A percentile compares a stretch with the other conserved stretches of the same genome.
phyloP scores from a whole-genome alignment of 2,797 vertebrate species.

The Natrix natrix region DNA sequence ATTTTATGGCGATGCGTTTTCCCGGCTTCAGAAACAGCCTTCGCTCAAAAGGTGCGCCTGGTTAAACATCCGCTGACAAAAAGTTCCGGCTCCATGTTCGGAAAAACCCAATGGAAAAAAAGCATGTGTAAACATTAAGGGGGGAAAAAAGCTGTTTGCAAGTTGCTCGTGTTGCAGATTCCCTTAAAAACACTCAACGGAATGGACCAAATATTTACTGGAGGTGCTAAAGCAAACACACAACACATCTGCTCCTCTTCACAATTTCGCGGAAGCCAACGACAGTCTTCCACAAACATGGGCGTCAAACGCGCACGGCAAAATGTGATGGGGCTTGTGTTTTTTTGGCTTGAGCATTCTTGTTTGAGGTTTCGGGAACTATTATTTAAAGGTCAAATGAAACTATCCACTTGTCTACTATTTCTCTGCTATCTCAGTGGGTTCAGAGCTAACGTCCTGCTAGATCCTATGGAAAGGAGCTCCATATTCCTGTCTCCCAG shows the following conservation, averaged over 20 bases:
- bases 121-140: not conserved
- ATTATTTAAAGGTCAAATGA: not conserved
- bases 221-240: conserved; percentile 2
- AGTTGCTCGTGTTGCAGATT: not conserved
- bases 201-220: conserved; percentile 27
- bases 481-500: not conserved
- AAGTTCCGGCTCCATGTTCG: not conserved
- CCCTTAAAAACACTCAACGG: not conserved
- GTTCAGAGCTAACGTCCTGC: not conserved
- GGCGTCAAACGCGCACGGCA: not conserved
- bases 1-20: not conserved
- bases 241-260: conserved; percentile 7
- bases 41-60: not conserved
- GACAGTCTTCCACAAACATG: not conserved
- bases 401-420: not conserved
- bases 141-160: not conserved
- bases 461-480: not conserved
- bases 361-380: not conserved
- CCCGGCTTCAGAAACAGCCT: not conserved
- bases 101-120: not conserved
- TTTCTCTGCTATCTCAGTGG: not conserved
- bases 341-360: not conserved
- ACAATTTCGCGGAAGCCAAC: not conserved
- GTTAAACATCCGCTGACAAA: not conserved
- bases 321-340: not conserved